Evolutionary conservation across 2,113 vertebrate genomes (phyloP), one percentile per base, ranked within the genome.

Genomic region (Suncus etruscus): DNA sequence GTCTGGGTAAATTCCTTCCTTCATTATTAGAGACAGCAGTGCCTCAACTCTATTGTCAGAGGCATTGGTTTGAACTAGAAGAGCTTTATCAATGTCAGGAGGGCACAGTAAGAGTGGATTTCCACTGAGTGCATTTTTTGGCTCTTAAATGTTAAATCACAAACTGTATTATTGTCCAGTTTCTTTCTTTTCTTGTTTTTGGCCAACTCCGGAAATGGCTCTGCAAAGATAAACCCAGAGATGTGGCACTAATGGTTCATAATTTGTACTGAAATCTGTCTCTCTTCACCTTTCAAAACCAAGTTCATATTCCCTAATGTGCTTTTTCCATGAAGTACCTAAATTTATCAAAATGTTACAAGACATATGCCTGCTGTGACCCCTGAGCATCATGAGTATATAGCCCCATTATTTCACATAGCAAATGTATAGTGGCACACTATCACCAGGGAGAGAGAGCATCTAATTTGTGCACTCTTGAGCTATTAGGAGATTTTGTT

Each of bases 271-370:
- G 73, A 90, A 91, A 92, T n/a, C 85, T 77, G 8, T 50, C 39
- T 94, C n/a, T 90, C 73, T 78, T 94, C 90, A 86, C 47, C n/a
- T 94, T 96, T 93, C 79, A 68, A 77, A 7, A 14, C 87, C 48
- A 70, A 84, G 79, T 8, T 75, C 20, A 29, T 69, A 24, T 90
- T 88, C 95, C 92, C 87, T 91, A 94, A 73, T 80, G 11, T 91
- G 92, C 74, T 73, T 94, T 94, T 89, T 87, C 24, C 24, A 14
- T 87, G 85, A 79, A 86, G 48, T 91, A 89, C 72, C 83, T 45
- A 83, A 95, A 94, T 95, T 92, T 69, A 92, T 94, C 27, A 72
- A 91, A 91, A 92, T 91, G 68, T 82, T 82, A 78, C 73, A 96
- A 77, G 12, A 61, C 11, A 48, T 47, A 83, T 94, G 79, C 31